Evolutionary conservation across 2,888 invertebrate species (phyloP), one percentile per base, ranked within the genome.

Genomic region (Eudiplozoon nipponicum): DNA sequence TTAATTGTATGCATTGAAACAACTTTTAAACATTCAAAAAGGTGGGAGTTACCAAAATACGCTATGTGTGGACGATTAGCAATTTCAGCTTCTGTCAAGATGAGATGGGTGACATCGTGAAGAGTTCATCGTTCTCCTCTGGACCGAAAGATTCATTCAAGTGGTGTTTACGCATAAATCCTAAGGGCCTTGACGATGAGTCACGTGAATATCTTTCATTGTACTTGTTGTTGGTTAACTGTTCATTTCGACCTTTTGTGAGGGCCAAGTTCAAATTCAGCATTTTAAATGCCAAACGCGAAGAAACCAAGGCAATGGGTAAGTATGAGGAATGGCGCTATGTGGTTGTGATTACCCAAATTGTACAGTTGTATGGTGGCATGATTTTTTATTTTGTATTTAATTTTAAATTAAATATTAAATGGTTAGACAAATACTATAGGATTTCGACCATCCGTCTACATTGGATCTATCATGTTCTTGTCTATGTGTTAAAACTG

Each of bases 1-100:
- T n/a, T n/a, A n/a, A n/a, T n/a, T n/a, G n/a, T n/a, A n/a, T n/a
- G n/a, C n/a, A n/a, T n/a, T n/a, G n/a, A n/a, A n/a, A n/a, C n/a
- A n/a, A n/a, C n/a, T n/a, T n/a, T n/a, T n/a, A n/a, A n/a, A n/a
- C n/a, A n/a, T n/a, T n/a, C n/a, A n/a, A n/a, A n/a, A n/a, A 84
- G 81, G 86, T 90, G 61, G 90, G 90, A 71, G 90, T 94, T 64
- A 81, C 90, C 52, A 94, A 94, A 67, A 94, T 98, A 70, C 86
- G 84, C 65, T 94, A 94, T 65, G 90, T 94, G 80, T 94, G 94
- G 94, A 94, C 94, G 61, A 94, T 94, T 67, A 90, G 90, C 67
- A 94, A 98, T 70, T 94, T 94, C 67, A 86, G 86, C 67, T 98
- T 94, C 67, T 94, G 94, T 67, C 74, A 90, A 52, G 94, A 98